phyloP scores from a whole-genome alignment of 2,113 vertebrate genomes.

The Bungarus multicinctus region DNA sequence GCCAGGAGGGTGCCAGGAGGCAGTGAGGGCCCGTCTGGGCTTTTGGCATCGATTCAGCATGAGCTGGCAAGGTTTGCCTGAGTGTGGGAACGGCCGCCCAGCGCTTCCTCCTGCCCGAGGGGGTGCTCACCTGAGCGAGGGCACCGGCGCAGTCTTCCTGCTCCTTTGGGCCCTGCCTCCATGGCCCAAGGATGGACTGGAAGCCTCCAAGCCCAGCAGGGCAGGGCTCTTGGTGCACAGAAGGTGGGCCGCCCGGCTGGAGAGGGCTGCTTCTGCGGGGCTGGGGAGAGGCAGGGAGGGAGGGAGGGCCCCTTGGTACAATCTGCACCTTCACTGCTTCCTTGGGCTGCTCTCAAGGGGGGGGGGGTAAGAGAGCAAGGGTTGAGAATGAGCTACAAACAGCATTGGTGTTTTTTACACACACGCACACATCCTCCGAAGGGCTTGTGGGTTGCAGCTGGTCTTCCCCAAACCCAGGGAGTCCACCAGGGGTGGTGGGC shows the following conservation, averaged over 20 bases:
- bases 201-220: background rate
- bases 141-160: background rate
- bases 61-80: constrained; percentile 64
- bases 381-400: background rate
- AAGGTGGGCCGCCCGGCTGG: background rate
- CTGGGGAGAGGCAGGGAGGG: background rate
- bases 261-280: background rate
- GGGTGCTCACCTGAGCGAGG: constrained; percentile 19
- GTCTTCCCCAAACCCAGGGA: background rate
- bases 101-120: constrained; percentile 21
- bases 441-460: background rate
- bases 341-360: background rate
- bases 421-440: no score
- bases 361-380: rapidly evolving
- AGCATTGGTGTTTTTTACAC: background rate
- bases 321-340: background rate
- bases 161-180: background rate
- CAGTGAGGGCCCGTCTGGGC: constrained; percentile 56
- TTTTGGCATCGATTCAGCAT: constrained; percentile 67
- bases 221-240: background rate
- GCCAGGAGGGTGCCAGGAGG: constrained; percentile 57
- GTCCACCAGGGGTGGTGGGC: rapidly evolving
- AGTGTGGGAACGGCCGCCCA: constrained; percentile 55
- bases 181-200: no score
- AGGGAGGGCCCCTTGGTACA: background rate